A percentile compares a stretch with the other conserved stretches of the same genome.
Evolutionary conservation across 2,888 invertebrate genomes (phyloP).

Genomic region (Nomada flava): DNA sequence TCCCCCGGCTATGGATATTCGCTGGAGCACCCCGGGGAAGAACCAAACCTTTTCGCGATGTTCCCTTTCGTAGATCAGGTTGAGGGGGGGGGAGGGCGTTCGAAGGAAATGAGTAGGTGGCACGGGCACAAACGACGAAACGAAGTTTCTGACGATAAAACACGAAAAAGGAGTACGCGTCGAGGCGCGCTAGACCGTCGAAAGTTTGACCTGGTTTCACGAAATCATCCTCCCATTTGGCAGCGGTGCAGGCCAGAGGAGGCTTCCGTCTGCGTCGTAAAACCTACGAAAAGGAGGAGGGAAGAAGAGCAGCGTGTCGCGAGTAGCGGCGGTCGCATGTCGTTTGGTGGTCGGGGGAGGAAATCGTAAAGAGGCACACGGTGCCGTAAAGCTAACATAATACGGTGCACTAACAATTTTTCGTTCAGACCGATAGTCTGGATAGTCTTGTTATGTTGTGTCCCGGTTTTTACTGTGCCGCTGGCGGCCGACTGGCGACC

Average conservation of each 20-base stretch:
- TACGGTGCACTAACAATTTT: constrained; percentile 25
- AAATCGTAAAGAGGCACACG: constrained; percentile 50
- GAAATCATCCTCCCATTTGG: constrained; percentile 54
- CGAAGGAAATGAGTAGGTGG: neutral
- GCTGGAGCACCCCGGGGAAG: too few species aligned
- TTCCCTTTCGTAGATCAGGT: neutral
- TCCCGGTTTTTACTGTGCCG: constrained; percentile 32
- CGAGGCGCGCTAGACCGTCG: constrained; percentile 22
- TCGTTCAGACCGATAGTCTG: constrained; percentile 9
- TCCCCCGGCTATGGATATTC: neutral
- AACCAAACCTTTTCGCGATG: constrained; percentile 1
- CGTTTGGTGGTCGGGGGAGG: neutral
- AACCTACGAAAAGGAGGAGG: constrained; percentile 29
- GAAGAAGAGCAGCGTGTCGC: neutral
- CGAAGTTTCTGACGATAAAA: constrained; percentile 37
- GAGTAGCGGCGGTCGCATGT: neutral
- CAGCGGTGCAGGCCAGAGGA: constrained; percentile 14
- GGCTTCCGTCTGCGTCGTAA: constrained; percentile 40
- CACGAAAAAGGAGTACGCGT: constrained; percentile 21
- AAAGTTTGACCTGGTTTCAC: constrained; percentile 55
- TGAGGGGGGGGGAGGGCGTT: neutral
- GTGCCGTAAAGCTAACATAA: constrained; percentile 43
- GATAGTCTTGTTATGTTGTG: constrained; percentile 19
- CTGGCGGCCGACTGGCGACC: neutral
- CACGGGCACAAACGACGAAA: constrained; percentile 1